Conservation (phyloP, 1,140 invertebrate genomes). For the Drosophila subobscura region DNA sequence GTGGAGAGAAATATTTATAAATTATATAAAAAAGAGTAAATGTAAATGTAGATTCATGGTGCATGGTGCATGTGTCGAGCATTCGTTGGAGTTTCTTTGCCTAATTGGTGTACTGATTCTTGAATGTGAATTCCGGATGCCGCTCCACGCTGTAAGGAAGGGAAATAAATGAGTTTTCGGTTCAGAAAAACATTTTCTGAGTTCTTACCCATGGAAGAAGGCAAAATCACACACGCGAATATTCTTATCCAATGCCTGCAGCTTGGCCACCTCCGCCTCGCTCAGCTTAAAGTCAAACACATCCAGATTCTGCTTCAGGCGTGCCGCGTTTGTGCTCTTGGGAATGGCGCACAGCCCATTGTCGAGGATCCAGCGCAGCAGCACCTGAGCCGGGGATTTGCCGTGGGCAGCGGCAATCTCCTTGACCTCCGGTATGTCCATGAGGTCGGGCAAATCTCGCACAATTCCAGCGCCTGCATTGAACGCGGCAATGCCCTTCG, state of each 20-base stretch:
- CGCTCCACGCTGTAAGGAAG: conserved; percentile 85
- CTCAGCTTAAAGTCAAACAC: conserved; percentile 87
- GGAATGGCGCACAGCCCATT: conserved; percentile 91
- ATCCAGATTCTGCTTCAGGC: conserved; percentile 88
- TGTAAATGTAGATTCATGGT: conserved; percentile 4
- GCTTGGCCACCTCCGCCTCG: conserved; percentile 84
- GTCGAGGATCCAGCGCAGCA: conserved; percentile 90
- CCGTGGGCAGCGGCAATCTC: conserved; percentile 88
- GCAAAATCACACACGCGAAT: conserved; percentile 88
- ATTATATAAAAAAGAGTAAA: conserved; percentile 13
- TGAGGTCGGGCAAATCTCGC: conserved; percentile 86
- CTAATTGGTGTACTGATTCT: conserved; percentile 66
- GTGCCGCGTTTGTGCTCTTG: conserved; percentile 90
- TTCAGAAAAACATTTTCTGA: conserved; percentile 43
- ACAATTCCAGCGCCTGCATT: conserved; percentile 83
- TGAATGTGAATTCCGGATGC: conserved; percentile 88
- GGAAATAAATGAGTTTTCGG: conserved; percentile 76
- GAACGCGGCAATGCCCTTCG: conserved; percentile 86
- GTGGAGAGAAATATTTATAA: too few species aligned
- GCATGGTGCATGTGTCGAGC: too few species aligned
- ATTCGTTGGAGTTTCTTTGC: conserved; percentile 1
- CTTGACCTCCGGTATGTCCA: conserved; percentile 88
- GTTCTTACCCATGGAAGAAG: conserved; percentile 84
- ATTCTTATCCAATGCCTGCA: conserved; percentile 87
- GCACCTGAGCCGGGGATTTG: conserved; percentile 91